phyloP scores from a whole-genome alignment of 2,888 invertebrate genomes.

The Epistrophe grossulariae region DNA sequence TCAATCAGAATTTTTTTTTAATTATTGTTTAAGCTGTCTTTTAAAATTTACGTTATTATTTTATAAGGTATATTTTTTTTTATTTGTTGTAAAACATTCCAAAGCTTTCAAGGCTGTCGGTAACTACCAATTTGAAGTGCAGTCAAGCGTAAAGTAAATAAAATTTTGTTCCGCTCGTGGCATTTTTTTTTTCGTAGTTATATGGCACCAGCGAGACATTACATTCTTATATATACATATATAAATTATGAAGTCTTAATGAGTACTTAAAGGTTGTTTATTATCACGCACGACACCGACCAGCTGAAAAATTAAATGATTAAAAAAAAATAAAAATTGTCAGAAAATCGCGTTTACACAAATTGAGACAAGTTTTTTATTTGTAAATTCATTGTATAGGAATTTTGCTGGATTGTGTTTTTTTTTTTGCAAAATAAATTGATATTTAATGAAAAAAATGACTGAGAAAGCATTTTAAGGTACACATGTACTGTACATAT shows the following conservation, averaged over 20 bases:
- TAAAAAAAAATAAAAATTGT: neutral
- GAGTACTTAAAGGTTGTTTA: neutral
- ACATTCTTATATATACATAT: neutral
- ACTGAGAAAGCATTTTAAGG: neutral
- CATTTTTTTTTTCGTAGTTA: neutral
- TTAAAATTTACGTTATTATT: too few relatives aligned
- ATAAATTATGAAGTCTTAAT: constrained; percentile 6
- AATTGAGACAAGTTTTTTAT: neutral
- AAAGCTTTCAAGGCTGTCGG: constrained; percentile 19
- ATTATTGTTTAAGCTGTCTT: neutral
- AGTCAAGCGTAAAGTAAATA: constrained; percentile 27
- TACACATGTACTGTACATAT: too few relatives aligned
- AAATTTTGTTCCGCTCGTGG: constrained; percentile 28
- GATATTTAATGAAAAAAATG: neutral
- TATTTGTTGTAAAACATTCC: neutral
- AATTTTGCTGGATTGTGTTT: neutral
- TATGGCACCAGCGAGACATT: neutral
- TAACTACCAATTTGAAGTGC: constrained; percentile 17
- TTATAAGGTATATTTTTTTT: neutral
- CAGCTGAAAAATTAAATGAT: neutral
- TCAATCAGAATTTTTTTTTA: neutral
- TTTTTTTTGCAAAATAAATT: neutral
- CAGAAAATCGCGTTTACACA: neutral
- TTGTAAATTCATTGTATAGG: neutral
- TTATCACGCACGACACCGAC: neutral